phyloP scores from a whole-genome alignment of 2,797 vertebrate species.

The Gorsachius magnificus region DNA sequence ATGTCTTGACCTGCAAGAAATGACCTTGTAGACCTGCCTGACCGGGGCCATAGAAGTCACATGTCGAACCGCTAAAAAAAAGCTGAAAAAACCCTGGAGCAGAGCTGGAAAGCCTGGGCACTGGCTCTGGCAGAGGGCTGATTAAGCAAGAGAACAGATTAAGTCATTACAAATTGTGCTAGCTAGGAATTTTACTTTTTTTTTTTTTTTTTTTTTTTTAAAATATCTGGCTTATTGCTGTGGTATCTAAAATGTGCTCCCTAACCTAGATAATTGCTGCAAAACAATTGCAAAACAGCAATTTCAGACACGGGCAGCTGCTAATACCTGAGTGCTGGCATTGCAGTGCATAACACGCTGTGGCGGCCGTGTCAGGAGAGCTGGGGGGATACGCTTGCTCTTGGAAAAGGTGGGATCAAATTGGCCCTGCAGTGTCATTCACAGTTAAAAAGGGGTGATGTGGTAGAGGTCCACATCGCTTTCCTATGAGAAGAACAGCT shows the following conservation, averaged over 20 bases:
- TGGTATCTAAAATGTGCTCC: not conserved
- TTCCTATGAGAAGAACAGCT: not conserved
- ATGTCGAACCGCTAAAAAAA: not conserved
- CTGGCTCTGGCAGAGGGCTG: not conserved
- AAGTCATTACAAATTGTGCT: not conserved
- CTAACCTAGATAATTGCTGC: not conserved
- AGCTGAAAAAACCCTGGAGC: not conserved
- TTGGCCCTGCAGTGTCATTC: not conserved
- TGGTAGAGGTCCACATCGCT: not conserved
- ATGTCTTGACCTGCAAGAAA: not conserved
- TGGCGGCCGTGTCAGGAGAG: not conserved
- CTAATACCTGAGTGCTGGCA: not conserved
- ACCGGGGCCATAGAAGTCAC: not conserved
- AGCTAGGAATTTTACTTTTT: not conserved
- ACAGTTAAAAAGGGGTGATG: not conserved
- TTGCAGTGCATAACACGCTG: fast-evolving
- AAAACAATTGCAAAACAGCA: not conserved
- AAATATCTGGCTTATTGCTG: not conserved
- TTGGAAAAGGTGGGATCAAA: not conserved
- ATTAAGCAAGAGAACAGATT: not conserved
- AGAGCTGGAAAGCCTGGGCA: not conserved
- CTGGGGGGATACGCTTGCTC: fast-evolving
- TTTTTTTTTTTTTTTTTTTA: too few species aligned
- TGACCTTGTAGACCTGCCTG: not conserved
- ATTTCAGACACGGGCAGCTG: not conserved